Evolutionary conservation across 2,797 vertebrate species (phyloP), one percentile per base, ranked within the genome.

Genomic region (Pogonophryne albipinna): DNA sequence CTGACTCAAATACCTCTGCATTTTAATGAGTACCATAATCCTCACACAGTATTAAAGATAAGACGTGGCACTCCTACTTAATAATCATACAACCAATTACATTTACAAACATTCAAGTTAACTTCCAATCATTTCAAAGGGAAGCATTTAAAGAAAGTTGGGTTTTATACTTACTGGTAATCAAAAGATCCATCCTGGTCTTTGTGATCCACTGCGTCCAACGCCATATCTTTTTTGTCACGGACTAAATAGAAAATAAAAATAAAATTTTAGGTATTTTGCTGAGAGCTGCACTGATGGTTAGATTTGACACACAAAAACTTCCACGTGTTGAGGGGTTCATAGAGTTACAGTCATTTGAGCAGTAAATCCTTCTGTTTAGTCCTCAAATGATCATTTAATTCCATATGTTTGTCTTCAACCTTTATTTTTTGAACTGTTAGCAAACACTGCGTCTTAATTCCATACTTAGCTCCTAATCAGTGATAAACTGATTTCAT

Each of bases 181-280:
- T 99, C 98, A 57, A 99, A 99, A 0, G 98, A 99, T 61, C 97
- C 97, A 0, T 99, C 97, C 66, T 96, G 97, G 77, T 98, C 97
- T 67, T 99, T 99, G 86, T 97, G 96, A 84, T 98, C 97, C 72
- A 98, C 97, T 0, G 95, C 92, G 9, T 98, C 98, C 71, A 99
- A 91, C 0, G 97, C 95, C 8, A 99, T 96, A 4, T 99, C 98
- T 91, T 99, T 99, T 87, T 98, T 99, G 79, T 99, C 97, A 83
- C 98, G 95, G 11, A 99, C 97, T 99, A 82, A 71, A 71, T 23
- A 81, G 16, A 76, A 8, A 71, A n/a, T n/a, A 66, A 55, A 52
- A 44, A 34, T 12, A 4, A 63, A 0, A 20, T 34, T 15, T 60
- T 58, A 6, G 52, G 19, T 6, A 45, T 56, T 64, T 64, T 44